These are phyloP conservation scores for Pristionchus maxplancki DNA, from an alignment of 2,888 invertebrate genomes.

Conservation along the genomic window DNA sequence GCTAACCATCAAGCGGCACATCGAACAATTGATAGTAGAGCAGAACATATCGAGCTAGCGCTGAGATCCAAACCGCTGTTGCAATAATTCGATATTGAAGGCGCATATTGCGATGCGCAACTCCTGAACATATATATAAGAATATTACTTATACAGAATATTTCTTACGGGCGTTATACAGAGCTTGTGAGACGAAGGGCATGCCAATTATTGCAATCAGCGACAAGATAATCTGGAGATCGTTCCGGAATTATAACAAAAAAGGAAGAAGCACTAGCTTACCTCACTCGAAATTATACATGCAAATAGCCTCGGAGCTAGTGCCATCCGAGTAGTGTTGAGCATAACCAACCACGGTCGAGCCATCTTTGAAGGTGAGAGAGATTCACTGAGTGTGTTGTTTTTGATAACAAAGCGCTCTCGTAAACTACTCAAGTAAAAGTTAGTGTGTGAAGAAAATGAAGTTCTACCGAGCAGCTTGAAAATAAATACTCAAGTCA, in stretches of 20 bases:
- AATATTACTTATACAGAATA: not conserved
- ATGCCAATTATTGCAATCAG: not conserved
- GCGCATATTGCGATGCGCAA: not conserved
- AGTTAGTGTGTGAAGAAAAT: no score
- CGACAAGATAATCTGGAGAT: not conserved
- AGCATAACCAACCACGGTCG: slow-evolving; percentile 1
- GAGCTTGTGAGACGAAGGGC: not conserved
- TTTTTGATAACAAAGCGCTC: no score
- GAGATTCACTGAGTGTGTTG: no score
- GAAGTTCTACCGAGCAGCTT: no score
- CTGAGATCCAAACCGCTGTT: not conserved
- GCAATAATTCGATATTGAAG: not conserved
- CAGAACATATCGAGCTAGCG: not conserved
- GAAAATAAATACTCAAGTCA: no score
- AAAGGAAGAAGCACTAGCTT: not conserved
- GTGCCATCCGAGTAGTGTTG: not conserved
- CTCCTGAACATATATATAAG: not conserved
- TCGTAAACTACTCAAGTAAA: no score
- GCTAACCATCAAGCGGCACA: not conserved
- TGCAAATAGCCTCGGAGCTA: not conserved
- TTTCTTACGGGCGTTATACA: not conserved
- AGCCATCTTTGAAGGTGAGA: no score
- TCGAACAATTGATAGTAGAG: not conserved
- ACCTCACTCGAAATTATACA: not conserved
- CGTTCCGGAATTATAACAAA: not conserved